A percentile compares a stretch with the other conserved stretches of the same genome.
phyloP scores from a whole-genome alignment of 2,888 invertebrate species.

The Epinotia ramella region DNA sequence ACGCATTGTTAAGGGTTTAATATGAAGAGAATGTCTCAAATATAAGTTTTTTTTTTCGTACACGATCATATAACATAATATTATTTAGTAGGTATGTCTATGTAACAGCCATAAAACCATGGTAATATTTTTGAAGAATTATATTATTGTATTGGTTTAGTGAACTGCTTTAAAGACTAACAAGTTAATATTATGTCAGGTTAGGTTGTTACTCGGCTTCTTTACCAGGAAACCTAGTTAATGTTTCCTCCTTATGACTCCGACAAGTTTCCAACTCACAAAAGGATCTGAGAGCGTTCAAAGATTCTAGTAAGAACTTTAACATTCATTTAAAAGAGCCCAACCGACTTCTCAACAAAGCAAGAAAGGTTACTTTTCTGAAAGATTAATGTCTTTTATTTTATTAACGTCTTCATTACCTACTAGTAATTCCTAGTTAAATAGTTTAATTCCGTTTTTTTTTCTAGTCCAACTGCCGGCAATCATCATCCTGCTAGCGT shows the following conservation, averaged over 20 bases:
- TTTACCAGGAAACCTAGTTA: conserved; percentile 36
- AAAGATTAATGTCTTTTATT: conserved; percentile 12
- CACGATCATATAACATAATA: no score
- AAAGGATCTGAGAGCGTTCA: conserved; percentile 29
- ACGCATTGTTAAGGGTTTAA: no score
- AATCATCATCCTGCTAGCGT: no score
- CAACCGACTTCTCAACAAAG: conserved; percentile 10
- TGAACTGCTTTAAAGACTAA: not conserved
- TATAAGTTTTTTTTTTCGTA: no score
- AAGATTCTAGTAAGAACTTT: conserved; percentile 35
- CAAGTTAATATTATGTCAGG: not conserved
- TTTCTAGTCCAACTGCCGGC: no score
- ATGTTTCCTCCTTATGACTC: conserved; percentile 37
- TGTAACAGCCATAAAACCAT: no score
- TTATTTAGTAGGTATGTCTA: no score
- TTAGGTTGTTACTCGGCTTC: conserved; percentile 8
- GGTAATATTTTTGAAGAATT: no score
- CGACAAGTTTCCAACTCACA: conserved; percentile 35
- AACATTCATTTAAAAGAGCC: conserved; percentile 21
- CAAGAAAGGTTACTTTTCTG: conserved; percentile 6
- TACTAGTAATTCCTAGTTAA: no score
- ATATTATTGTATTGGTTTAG: not conserved
- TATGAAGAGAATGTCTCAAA: no score
- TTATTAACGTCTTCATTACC: not conserved
- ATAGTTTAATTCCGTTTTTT: not conserved